Conservation (phyloP, 1,140 invertebrate species). For the Neodiprion fabricii region DNA sequence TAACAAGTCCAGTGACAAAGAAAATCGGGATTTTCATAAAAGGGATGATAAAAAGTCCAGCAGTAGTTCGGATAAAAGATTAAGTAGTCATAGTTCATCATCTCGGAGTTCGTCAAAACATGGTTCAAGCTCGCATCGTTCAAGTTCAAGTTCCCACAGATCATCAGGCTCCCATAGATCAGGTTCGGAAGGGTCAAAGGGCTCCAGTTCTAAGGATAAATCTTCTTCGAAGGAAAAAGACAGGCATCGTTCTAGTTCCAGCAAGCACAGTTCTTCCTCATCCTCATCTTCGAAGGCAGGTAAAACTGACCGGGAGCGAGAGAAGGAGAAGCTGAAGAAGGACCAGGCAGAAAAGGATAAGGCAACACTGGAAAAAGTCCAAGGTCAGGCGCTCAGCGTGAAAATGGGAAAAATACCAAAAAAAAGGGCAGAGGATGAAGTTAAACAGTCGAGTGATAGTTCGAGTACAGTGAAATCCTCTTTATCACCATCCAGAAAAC, state of each 20-base stretch:
- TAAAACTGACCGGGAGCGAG: constrained; percentile 56
- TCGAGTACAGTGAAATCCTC: constrained; percentile 27
- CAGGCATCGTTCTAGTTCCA: constrained; percentile 51
- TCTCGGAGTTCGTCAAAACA: constrained; percentile 63
- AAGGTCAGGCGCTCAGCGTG: constrained; percentile 67
- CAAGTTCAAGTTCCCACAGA: constrained; percentile 40
- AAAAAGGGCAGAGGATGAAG: constrained; percentile 63
- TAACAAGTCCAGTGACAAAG: constrained; percentile 55
- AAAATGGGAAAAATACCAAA: constrained; percentile 82
- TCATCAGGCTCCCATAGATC: constrained; percentile 31
- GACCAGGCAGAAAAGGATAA: constrained; percentile 72
- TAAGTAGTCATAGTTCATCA: constrained; percentile 56
- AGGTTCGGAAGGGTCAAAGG: constrained; percentile 39
- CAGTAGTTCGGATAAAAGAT: constrained; percentile 56
- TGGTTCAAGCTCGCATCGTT: constrained; percentile 49
- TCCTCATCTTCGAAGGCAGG: constrained; percentile 28
- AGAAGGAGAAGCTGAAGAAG: constrained; percentile 58
- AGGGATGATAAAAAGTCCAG: constrained; percentile 52
- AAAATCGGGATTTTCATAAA: constrained; percentile 54
- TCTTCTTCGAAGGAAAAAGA: constrained; percentile 46
- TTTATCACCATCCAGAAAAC: constrained; percentile 38
- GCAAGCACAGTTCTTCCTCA: constrained; percentile 51
- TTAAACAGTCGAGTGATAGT: constrained; percentile 49
- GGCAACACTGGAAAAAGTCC: constrained; percentile 70
- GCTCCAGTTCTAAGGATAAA: constrained; percentile 49